These are phyloP conservation scores for Globodera rostochiensis DNA, from an alignment of 1,140 invertebrate genomes.

Conservation along the genomic window DNA sequence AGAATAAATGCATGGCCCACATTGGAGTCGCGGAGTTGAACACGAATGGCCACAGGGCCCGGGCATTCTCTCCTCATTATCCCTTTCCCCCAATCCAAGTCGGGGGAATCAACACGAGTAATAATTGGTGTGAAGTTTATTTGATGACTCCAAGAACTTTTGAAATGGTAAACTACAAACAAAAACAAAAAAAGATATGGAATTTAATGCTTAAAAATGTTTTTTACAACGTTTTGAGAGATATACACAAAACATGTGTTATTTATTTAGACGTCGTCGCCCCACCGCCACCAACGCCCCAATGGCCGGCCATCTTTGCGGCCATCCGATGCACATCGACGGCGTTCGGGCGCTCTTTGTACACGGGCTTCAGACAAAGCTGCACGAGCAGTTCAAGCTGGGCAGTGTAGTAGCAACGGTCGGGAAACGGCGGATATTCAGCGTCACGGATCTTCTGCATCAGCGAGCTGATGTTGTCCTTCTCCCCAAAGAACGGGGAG, in stretches of 20 bases:
- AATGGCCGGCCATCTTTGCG: not conserved
- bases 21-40: too few species aligned
- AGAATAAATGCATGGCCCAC: too few species aligned
- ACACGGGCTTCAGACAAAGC: constrained; percentile 7
- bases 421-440: constrained; percentile 37
- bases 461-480: constrained; percentile 30
- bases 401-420: constrained; percentile 23
- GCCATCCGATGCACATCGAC: not conserved
- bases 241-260: not conserved
- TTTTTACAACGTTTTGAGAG: not conserved
- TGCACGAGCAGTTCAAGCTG: constrained; percentile 23
- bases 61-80: too few species aligned
- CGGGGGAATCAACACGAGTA: too few species aligned
- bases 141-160: too few species aligned
- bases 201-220: not conserved
- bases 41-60: too few species aligned
- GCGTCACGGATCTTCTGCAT: constrained; percentile 21
- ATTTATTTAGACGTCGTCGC: not conserved
- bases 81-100: too few species aligned
- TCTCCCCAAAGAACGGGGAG: constrained; percentile 39
- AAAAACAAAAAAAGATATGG: not conserved
- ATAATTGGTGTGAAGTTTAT: too few species aligned
- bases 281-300: constrained; percentile 11
- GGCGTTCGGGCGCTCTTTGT: constrained; percentile 9
- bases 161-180: not conserved